Evolutionary conservation across 2,113 vertebrate genomes (phyloP).

Genomic region (Misgurnus mizolepis): DNA sequence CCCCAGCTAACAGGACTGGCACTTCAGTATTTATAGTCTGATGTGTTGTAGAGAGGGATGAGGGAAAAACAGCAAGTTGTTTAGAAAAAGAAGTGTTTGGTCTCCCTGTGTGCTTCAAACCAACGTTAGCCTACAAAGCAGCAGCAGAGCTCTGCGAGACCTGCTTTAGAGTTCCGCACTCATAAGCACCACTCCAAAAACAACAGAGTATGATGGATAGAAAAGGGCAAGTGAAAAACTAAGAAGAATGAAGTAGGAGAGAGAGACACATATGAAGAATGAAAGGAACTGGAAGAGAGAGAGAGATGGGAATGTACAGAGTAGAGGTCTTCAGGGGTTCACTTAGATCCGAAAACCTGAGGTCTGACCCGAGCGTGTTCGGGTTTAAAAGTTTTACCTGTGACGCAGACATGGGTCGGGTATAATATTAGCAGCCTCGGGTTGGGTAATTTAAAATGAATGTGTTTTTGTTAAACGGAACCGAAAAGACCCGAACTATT

Average conservation of each 20-base stretch:
- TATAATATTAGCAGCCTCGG: no score
- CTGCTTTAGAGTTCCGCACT: constrained; percentile 18
- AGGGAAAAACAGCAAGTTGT: constrained; percentile 54
- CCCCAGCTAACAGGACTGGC: constrained; percentile 61
- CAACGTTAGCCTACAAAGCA: constrained; percentile 31
- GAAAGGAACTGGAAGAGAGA: background rate
- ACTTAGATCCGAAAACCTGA: no score
- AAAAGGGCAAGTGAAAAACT: constrained; percentile 18
- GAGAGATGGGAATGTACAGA: background rate
- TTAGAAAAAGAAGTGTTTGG: constrained; percentile 57
- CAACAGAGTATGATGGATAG: constrained; percentile 15
- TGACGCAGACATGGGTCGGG: no score
- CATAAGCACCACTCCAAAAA: constrained; percentile 5
- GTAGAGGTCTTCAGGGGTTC: no score
- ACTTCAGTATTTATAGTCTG: constrained; percentile 58
- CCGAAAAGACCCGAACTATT: no score
- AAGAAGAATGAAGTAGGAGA: constrained; percentile 28
- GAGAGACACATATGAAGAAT: constrained; percentile 33
- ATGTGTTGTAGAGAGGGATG: constrained; percentile 48
- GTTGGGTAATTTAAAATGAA: no score
- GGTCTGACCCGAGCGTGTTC: no score
- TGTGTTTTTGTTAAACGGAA: no score
- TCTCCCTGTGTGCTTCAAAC: constrained; percentile 43
- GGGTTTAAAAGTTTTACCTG: no score
- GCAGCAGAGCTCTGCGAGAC: constrained; percentile 26